Percentiles rank a stretch among this genome's conserved stretches.
Evolutionary conservation across 2,888 invertebrate genomes (phyloP).

Genomic region (Megalurothrips usitatus): DNA sequence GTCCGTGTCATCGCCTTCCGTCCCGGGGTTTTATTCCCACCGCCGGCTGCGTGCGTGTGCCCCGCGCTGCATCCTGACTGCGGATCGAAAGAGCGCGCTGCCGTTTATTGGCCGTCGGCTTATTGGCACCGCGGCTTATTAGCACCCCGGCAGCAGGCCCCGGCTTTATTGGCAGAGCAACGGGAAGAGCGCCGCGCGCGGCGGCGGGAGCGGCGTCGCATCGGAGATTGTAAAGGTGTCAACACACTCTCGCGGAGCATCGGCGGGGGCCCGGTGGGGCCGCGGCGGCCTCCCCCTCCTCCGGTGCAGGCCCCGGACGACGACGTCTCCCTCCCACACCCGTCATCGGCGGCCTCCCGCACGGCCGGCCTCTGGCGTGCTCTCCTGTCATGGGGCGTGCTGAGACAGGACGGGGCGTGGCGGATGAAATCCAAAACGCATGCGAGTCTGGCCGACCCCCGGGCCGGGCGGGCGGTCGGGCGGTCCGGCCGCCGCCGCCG

Average conservation of each 20-base stretch:
- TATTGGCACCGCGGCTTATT: background rate
- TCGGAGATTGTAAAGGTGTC: background rate
- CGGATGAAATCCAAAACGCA: background rate
- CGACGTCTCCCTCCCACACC: too few relatives aligned
- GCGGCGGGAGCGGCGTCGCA: background rate
- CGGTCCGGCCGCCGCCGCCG: background rate
- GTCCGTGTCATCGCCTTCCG: too few relatives aligned
- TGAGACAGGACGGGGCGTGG: background rate
- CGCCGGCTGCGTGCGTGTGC: too few relatives aligned
- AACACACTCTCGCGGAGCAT: background rate
- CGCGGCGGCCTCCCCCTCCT: background rate
- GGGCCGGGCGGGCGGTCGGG: background rate
- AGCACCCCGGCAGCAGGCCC: too few relatives aligned
- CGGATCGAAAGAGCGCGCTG: too few relatives aligned
- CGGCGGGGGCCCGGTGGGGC: background rate
- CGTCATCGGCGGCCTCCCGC: background rate
- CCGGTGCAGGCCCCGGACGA: background rate
- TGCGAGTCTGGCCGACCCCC: background rate
- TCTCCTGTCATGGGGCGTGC: background rate
- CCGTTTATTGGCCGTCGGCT: too few relatives aligned
- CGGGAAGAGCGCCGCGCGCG: background rate
- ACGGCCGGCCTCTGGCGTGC: background rate
- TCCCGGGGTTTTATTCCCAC: too few relatives aligned
- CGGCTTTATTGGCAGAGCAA: conserved; percentile 6
- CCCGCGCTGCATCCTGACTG: too few relatives aligned